A percentile compares a stretch with the other conserved stretches of the same genome.
Conservation (phyloP, 2,888 invertebrate species). For the Ophion obscuratus region DNA sequence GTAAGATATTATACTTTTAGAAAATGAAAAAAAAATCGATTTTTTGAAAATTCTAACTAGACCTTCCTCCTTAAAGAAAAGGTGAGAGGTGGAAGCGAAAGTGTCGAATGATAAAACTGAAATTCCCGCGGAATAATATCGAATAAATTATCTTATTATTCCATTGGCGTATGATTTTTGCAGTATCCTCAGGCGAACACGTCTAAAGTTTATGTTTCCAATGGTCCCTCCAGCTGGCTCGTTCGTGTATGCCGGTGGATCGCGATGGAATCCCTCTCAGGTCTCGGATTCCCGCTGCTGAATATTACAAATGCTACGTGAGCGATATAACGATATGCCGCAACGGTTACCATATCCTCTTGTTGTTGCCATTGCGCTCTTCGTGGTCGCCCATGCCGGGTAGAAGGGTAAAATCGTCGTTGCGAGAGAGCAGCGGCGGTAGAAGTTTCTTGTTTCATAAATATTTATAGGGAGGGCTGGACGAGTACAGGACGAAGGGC, state of each 20-base stretch:
- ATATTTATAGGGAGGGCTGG: constrained; percentile 57
- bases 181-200: constrained; percentile 20
- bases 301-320: constrained; percentile 61
- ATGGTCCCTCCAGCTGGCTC: constrained; percentile 22
- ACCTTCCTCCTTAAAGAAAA: too few species aligned
- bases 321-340: constrained; percentile 53
- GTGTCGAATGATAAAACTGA: neutral
- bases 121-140: neutral
- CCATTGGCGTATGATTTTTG: constrained; percentile 32
- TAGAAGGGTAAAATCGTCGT: constrained; percentile 9
- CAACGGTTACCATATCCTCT: constrained; percentile 38
- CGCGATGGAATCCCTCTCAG: constrained; percentile 9
- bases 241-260: constrained; percentile 25
- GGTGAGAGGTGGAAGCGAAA: neutral
- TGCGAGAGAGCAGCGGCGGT: neutral
- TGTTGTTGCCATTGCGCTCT: constrained; percentile 57
- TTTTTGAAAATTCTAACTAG: too few species aligned
- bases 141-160: constrained; percentile 44
- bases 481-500: constrained; percentile 28
- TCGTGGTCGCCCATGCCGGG: constrained; percentile 38
- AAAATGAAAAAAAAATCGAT: too few species aligned
- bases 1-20: too few species aligned
- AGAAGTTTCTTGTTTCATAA: constrained; percentile 54
- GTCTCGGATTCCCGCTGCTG: constrained; percentile 38
- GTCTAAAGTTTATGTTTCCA: constrained; percentile 24